Evolutionary conservation across 2,113 vertebrate species (phyloP).

Genomic region (Cathartes aura): DNA sequence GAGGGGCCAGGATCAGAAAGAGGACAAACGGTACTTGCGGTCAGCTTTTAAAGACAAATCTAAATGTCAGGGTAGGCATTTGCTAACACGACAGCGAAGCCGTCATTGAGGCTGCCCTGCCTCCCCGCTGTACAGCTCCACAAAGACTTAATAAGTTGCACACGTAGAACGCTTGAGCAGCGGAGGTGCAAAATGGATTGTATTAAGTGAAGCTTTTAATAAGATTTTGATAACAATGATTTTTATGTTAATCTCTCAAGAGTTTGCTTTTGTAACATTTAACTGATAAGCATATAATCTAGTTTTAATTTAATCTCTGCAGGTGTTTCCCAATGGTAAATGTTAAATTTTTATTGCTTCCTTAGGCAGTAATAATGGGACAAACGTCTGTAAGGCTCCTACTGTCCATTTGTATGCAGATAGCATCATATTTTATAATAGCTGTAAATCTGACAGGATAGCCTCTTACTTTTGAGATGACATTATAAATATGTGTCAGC

Average conservation of each 20-base stretch:
- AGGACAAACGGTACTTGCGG: neutral
- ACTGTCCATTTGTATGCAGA: slow-evolving; percentile 39
- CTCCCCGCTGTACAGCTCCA: neutral
- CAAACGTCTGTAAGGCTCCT: slow-evolving; percentile 12
- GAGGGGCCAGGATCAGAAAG: neutral
- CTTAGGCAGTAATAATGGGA: slow-evolving; percentile 42
- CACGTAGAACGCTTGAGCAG: neutral
- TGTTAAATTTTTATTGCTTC: slow-evolving; percentile 63
- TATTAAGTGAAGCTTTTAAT: slow-evolving; percentile 56
- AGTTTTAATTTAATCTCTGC: slow-evolving; percentile 70
- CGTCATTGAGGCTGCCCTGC: neutral
- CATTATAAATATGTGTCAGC: slow-evolving; percentile 34
- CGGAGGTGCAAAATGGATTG: neutral
- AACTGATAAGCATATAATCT: slow-evolving; percentile 64
- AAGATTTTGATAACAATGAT: slow-evolving; percentile 53
- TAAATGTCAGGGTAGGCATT: neutral
- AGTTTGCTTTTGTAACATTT: slow-evolving; percentile 57
- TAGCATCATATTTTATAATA: slow-evolving; percentile 36
- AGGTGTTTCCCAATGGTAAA: slow-evolving; percentile 63
- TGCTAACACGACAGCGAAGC: neutral
- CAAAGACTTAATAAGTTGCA: neutral
- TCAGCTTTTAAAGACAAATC: neutral
- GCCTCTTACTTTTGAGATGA: slow-evolving; percentile 22
- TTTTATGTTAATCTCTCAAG: slow-evolving; percentile 55
- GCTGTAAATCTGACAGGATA: slow-evolving; percentile 45